Evolutionary conservation across 1,140 invertebrate genomes (phyloP).

Genomic region (Odontomachus brunneus): DNA sequence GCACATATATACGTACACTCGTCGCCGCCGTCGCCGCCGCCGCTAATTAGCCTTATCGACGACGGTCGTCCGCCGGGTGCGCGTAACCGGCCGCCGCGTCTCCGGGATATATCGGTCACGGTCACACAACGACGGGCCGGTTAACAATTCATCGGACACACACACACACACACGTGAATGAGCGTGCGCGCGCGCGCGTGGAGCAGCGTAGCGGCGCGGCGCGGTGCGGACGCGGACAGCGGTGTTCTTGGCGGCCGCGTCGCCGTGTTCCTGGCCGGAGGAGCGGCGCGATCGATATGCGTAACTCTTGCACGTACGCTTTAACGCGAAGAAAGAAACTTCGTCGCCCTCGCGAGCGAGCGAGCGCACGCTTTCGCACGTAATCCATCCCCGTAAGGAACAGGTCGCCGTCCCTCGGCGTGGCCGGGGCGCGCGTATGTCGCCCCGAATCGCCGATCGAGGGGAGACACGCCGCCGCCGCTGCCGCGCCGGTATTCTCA

Average conservation of each 20-base stretch:
- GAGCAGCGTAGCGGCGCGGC: background rate
- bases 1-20: background rate
- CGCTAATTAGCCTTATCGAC: slow-evolving; percentile 48
- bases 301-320: slow-evolving; percentile 32
- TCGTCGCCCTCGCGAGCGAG: slow-evolving; percentile 3
- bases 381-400: background rate
- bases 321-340: slow-evolving; percentile 35
- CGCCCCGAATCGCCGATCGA: slow-evolving; percentile 1
- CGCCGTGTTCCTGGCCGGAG: slow-evolving; percentile 52
- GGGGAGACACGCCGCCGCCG: background rate
- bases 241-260: slow-evolving; percentile 37
- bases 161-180: background rate
- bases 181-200: no score
- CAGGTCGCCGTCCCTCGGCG: slow-evolving; percentile 19
- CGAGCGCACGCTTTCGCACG: background rate
- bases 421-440: background rate
- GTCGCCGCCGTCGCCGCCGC: background rate
- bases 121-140: slow-evolving; percentile 49
- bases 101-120: slow-evolving; percentile 59
- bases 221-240: background rate
- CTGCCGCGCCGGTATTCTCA: no score
- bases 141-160: slow-evolving; percentile 57
- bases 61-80: slow-evolving; percentile 32
- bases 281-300: slow-evolving; percentile 49
- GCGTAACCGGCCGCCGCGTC: slow-evolving; percentile 41